These are phyloP conservation scores for Ornithorhynchus anatinus DNA, from an alignment of 2,113 vertebrate genomes.

Conservation along the genomic window DNA sequence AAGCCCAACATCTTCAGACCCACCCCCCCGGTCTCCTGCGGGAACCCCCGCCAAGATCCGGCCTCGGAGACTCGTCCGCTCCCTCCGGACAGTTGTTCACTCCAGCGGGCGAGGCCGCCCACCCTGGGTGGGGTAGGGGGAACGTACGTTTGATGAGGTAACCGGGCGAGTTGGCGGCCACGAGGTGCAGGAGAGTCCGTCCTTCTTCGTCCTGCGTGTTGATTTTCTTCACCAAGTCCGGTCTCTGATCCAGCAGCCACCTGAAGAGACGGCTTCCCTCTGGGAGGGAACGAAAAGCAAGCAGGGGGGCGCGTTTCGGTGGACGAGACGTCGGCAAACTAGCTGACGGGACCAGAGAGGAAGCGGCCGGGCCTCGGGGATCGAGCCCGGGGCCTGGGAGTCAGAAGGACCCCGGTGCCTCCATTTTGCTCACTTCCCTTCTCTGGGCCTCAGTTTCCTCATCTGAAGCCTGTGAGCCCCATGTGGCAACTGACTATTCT, in stretches of 20 bases:
- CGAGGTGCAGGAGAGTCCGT: constrained; percentile 69
- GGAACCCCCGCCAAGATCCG: no score
- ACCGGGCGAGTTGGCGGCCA: constrained; percentile 56
- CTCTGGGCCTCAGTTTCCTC: no score
- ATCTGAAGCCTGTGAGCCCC: no score
- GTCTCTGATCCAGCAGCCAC: constrained; percentile 65
- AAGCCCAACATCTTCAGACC: no score
- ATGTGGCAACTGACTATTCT: no score
- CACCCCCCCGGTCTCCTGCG: no score
- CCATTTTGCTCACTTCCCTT: neutral
- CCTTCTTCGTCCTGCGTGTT: constrained; percentile 73
- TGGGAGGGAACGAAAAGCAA: constrained; percentile 47
- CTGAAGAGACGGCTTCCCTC: constrained; percentile 70
- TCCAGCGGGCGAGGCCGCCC: neutral
- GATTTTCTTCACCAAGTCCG: constrained; percentile 65
- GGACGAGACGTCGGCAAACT: no score
- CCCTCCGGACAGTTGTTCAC: no score
- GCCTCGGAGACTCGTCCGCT: no score
- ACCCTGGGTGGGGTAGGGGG: neutral
- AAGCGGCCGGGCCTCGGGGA: neutral
- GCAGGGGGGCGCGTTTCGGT: no score
- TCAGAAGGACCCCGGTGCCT: no score
- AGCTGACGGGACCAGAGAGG: no score
- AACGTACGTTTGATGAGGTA: constrained; percentile 68
- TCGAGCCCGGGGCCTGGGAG: neutral